A percentile compares a stretch with the other conserved stretches of the same genome.
phyloP scores from a whole-genome alignment of 2,113 vertebrate genomes.

The Psilopsiagon aurifrons region DNA sequence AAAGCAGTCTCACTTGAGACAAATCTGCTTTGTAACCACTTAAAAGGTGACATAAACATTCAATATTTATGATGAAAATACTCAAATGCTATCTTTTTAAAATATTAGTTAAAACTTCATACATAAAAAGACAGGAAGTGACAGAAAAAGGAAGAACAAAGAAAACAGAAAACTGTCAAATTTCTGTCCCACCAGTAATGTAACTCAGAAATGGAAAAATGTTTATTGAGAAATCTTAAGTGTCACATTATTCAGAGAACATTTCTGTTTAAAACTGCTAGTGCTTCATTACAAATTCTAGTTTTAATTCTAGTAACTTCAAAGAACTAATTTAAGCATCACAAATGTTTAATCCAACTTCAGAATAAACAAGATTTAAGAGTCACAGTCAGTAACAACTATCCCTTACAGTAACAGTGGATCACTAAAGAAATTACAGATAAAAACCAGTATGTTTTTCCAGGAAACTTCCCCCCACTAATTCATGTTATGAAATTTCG shows the following conservation, averaged over 20 bases:
- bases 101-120: not conserved
- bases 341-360: not conserved
- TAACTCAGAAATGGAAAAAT: not conserved
- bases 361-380: not conserved
- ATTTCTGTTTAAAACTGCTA: not conserved
- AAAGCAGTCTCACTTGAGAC: conserved; percentile 34
- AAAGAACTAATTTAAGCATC: not conserved
- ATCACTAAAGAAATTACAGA: not conserved
- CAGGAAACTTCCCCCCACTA: not conserved
- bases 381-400: not conserved
- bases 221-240: not conserved
- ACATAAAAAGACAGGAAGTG: not conserved
- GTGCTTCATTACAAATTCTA: not conserved
- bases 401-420: not conserved
- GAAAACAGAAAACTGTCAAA: not conserved
- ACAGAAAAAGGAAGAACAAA: not conserved
- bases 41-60: conserved; percentile 63
- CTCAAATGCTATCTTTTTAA: not conserved
- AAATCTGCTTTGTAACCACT: conserved; percentile 67
- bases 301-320: not conserved
- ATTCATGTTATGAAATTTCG: not conserved
- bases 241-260: not conserved
- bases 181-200: not conserved
- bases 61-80: conserved; percentile 66
- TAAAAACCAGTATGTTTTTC: fast-evolving